A percentile compares a stretch with the other conserved stretches of the same genome.
These are phyloP conservation scores for Lophura nycthemera DNA, from an alignment of 2,113 vertebrate species.

Conservation along the genomic window DNA sequence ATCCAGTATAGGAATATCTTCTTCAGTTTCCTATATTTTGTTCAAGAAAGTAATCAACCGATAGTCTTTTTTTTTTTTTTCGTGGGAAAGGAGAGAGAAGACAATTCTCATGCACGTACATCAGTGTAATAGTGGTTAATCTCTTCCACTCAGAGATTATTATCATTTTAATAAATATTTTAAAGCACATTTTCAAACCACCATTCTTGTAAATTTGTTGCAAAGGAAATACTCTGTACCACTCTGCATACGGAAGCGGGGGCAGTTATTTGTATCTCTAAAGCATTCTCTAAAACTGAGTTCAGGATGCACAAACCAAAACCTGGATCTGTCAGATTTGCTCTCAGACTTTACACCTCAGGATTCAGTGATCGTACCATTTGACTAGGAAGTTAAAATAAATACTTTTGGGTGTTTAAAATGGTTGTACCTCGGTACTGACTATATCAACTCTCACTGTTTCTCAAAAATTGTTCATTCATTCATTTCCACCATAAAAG, in stretches of 20 bases:
- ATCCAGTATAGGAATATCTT: not conserved
- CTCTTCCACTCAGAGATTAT: not conserved
- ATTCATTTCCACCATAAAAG: not conserved
- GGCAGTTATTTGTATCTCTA: not conserved
- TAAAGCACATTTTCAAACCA: not conserved
- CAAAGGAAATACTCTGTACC: not conserved
- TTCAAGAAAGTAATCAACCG: not conserved
- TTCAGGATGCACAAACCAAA: not conserved
- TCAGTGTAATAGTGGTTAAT: not conserved
- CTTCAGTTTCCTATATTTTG: not conserved
- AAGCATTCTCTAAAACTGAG: not conserved
- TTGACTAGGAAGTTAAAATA: not conserved
- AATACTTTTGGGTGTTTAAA: not conserved
- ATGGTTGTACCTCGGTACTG: not conserved
- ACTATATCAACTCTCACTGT: not conserved
- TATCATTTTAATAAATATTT: not conserved
- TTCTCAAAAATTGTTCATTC: not conserved
- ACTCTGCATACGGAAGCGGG: not conserved
- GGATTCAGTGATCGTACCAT: not conserved
- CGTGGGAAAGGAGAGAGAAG: not conserved
- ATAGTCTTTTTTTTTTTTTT: not conserved
- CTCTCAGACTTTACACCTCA: not conserved
- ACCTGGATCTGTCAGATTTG: not conserved
- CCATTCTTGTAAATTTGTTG: not conserved
- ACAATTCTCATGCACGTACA: not conserved